phyloP scores from a whole-genome alignment of 1,140 invertebrate genomes.

The Drosophila mauritiana region DNA sequence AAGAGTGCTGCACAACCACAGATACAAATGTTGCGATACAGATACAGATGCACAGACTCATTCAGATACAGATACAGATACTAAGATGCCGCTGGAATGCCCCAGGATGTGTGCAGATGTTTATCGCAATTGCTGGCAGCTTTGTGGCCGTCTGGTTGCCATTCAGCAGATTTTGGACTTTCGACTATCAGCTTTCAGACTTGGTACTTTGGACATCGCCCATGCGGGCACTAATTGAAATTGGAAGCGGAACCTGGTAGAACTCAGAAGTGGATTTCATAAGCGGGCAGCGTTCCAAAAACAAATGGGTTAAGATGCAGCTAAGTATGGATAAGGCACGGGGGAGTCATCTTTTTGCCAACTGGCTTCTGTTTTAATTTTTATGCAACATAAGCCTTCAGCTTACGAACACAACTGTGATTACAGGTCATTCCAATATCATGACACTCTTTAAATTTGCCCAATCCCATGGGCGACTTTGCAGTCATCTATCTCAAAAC shows the following conservation, averaged over 20 bases:
- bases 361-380: not conserved
- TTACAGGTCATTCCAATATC: not conserved
- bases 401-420: no score
- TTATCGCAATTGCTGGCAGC: conserved; percentile 46
- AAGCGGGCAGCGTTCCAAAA: not conserved
- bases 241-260: conserved; percentile 21
- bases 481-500: conserved; percentile 1
- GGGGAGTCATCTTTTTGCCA: not conserved
- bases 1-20: conserved; percentile 36
- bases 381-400: no score
- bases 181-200: not conserved
- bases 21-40: not conserved
- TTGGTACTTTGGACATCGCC: not conserved
- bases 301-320: conserved; percentile 6
- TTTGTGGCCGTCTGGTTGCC: conserved; percentile 64
- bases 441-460: not conserved
- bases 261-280: conserved; percentile 14
- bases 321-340: not conserved
- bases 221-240: conserved; percentile 50
- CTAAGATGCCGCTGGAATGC: conserved; percentile 24
- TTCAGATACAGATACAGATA: not conserved
- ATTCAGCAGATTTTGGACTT: conserved; percentile 9
- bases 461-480: not conserved
- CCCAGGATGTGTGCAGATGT: conserved; percentile 42
- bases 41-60: not conserved